Evolutionary conservation across 2,888 invertebrate species (phyloP).

Genomic region (Lottia scabra): DNA sequence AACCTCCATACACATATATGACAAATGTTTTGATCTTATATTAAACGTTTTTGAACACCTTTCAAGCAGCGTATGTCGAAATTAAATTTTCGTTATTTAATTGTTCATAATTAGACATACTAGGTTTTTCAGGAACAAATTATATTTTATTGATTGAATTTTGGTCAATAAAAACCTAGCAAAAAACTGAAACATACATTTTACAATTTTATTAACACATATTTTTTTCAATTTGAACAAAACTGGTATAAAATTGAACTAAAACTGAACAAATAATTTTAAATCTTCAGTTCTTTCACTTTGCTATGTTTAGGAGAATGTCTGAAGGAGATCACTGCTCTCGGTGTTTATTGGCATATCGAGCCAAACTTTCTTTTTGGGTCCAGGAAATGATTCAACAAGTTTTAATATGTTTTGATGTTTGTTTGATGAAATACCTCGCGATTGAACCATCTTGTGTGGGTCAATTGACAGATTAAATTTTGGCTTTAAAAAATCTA

Average conservation of each 20-base stretch:
- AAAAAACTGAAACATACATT: no score
- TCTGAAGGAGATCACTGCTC: not conserved
- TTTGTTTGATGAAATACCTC: no score
- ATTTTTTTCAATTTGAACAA: no score
- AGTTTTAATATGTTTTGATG: no score
- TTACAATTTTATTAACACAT: no score
- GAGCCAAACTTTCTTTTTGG: not conserved
- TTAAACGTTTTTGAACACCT: not conserved
- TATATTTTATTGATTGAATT: not conserved
- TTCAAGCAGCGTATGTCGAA: not conserved
- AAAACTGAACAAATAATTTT: not conserved
- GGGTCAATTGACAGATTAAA: no score
- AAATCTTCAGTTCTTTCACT: not conserved
- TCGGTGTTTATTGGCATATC: not conserved
- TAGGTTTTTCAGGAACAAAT: not conserved
- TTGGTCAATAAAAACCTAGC: not conserved
- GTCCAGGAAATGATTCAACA: not conserved
- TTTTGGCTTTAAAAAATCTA: no score
- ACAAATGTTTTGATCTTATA: not conserved
- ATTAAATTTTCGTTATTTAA: not conserved
- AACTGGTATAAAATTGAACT: not conserved
- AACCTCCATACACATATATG: not conserved
- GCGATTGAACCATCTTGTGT: no score
- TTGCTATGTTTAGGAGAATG: not conserved
- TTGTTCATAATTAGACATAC: not conserved